Evolutionary conservation across 1,140 invertebrate species (phyloP).

Genomic region (Zaprionus vittiger): DNA sequence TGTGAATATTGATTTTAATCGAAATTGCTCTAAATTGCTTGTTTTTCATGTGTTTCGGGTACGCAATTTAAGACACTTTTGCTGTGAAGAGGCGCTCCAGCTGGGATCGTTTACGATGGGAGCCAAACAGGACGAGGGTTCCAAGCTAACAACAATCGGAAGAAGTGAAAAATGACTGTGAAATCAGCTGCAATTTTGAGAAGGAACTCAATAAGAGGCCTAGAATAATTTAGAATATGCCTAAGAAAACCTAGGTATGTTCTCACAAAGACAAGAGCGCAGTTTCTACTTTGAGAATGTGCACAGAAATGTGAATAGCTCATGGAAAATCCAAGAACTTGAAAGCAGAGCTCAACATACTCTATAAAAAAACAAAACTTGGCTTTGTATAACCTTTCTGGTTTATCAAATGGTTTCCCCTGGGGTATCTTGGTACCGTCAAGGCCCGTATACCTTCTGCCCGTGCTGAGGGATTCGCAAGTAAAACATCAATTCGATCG

Average conservation of each 20-base stretch:
- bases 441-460: background rate
- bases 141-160: background rate
- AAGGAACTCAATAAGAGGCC: background rate
- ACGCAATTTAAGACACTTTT: conserved; percentile 75
- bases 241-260: too few species aligned
- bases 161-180: background rate
- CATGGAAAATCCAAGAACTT: background rate
- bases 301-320: too few species aligned
- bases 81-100: conserved; percentile 50
- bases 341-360: background rate
- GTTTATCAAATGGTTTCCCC: background rate
- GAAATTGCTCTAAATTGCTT: conserved; percentile 80
- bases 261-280: too few species aligned
- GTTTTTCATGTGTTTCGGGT: conserved; percentile 48
- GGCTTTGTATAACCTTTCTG: background rate
- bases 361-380: background rate
- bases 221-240: background rate
- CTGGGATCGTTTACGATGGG: conserved; percentile 10
- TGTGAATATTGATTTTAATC: conserved; percentile 82
- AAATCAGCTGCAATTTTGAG: background rate
- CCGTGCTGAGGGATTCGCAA: conserved; percentile 28
- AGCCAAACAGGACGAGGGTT: background rate
- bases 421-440: background rate
- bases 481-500: conserved; percentile 68
- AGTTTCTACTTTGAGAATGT: too few species aligned